Conservation (phyloP, 2,797 vertebrate genomes). For the Periparus ater region DNA sequence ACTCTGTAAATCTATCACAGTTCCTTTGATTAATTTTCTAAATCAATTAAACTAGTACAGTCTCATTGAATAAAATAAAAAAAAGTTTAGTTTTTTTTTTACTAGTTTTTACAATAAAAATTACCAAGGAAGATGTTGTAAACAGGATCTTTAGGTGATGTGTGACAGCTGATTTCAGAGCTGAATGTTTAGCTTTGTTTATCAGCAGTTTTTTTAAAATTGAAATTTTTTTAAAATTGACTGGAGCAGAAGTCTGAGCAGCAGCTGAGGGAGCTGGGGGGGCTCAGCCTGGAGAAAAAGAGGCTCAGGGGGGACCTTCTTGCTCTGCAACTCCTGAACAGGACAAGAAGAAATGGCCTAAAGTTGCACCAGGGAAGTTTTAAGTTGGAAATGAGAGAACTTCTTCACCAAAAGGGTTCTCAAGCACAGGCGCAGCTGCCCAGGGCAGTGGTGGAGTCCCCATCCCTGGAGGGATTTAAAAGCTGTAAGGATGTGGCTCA, state of each 20-base stretch:
- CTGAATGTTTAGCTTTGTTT: background rate
- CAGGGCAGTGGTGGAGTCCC: background rate
- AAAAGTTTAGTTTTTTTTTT: background rate
- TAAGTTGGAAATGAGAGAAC: background rate
- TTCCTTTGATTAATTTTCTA: constrained; percentile 34
- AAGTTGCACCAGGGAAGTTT: background rate
- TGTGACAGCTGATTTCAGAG: background rate
- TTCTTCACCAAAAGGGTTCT: background rate
- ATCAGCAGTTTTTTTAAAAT: background rate
- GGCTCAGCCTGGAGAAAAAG: background rate
- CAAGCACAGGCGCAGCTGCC: background rate
- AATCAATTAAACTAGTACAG: constrained; percentile 8
- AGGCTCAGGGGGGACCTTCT: background rate
- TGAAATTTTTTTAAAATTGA: accelerated
- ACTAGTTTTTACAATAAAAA: background rate
- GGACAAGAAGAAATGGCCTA: accelerated
- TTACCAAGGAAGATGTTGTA: background rate
- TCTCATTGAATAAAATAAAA: background rate
- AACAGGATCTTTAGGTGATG: background rate
- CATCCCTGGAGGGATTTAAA: background rate
- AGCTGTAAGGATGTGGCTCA: accelerated
- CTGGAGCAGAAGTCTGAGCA: background rate
- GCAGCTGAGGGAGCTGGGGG: background rate
- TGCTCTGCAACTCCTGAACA: background rate
- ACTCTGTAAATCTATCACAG: constrained; percentile 17